Evolutionary conservation across 2,888 invertebrate genomes (phyloP).

Genomic region (Epiblema foenella): DNA sequence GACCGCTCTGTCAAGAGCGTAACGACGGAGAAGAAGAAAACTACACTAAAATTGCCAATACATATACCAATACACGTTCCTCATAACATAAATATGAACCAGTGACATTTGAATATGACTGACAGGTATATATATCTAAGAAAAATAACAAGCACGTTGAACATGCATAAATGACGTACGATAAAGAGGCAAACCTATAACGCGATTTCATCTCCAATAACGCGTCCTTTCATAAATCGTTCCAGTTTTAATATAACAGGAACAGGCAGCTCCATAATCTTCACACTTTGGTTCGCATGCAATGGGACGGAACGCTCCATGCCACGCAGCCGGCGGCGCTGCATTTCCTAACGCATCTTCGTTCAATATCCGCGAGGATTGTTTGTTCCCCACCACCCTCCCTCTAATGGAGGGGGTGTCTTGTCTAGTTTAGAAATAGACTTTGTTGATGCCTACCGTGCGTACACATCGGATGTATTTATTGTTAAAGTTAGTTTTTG

Average conservation of each 20-base stretch:
- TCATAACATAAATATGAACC: no score
- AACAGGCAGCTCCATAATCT: slow-evolving; percentile 61
- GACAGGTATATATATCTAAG: not conserved
- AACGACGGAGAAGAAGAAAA: no score
- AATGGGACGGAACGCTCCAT: slow-evolving; percentile 70
- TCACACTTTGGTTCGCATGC: slow-evolving; percentile 70
- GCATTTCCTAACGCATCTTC: slow-evolving; percentile 82
- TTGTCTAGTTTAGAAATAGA: slow-evolving; percentile 69
- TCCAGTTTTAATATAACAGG: slow-evolving; percentile 43
- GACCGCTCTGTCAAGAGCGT: no score
- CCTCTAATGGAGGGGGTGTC: slow-evolving; percentile 65
- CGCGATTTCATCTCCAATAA: slow-evolving; percentile 54
- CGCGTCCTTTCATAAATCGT: slow-evolving; percentile 52
- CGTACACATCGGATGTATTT: slow-evolving; percentile 30
- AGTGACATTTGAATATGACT: no score
- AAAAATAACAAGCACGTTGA: no score
- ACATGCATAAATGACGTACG: slow-evolving; percentile 13
- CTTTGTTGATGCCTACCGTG: slow-evolving; percentile 53
- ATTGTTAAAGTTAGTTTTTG: no score
- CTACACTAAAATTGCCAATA: no score
- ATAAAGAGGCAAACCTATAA: slow-evolving; percentile 14
- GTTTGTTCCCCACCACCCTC: slow-evolving; percentile 67
- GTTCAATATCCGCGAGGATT: slow-evolving; percentile 84
- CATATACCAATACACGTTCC: no score
- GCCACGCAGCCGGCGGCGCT: slow-evolving; percentile 71